Evolutionary conservation across 2,797 vertebrate species (phyloP), one percentile per base, ranked within the genome.

Genomic region (Tapera naevia): DNA sequence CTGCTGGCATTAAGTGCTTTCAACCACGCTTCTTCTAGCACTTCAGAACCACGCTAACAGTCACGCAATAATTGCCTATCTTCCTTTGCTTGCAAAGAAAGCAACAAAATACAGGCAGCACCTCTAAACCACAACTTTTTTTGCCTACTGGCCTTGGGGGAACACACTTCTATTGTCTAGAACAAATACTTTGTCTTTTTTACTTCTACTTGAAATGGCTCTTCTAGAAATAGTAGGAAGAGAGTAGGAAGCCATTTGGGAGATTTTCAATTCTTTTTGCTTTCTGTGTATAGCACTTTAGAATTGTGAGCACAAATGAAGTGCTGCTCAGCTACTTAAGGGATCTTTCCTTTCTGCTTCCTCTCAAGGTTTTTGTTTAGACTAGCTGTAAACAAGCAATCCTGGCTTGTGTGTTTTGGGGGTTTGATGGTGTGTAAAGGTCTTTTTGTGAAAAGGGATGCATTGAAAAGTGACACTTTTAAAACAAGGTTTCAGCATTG

Each of bases 171-270:
- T 30, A 45, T 48, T 13, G 35, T 10, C 23, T 50, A 50, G 8
- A 85, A 41, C 7, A 46, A 73, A 30, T 18, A 46, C 6, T 61
- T 65, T 1, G 0, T 7, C n/a, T 54, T 80, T 35, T 76, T 71
- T 24, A 65, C 8, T 48, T 57, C 22, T 18, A 27, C 6, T 2
- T 65, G 41, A 57, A 80, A 37, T 0, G 0, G 8, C 16, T n/a
- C 60, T 58, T 61, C 9, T 53, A 0, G 21, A 48, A 48, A 10
- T 37, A 33, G n/a, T 2, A 71, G n/a, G n/a, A n/a, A n/a, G n/a
- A n/a, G n/a, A n/a, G n/a, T n/a, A n/a, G 13, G 30, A 33, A 12
- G 5, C 23, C 9, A 16, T 13, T 11, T 50, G 27, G 57, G 51
- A 78, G 13, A 17, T 14, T 32, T 54, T 82, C 56, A 66, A 61